Evolutionary conservation across 1,140 invertebrate species (phyloP).

Genomic region (Meloidogyne hapla): DNA sequence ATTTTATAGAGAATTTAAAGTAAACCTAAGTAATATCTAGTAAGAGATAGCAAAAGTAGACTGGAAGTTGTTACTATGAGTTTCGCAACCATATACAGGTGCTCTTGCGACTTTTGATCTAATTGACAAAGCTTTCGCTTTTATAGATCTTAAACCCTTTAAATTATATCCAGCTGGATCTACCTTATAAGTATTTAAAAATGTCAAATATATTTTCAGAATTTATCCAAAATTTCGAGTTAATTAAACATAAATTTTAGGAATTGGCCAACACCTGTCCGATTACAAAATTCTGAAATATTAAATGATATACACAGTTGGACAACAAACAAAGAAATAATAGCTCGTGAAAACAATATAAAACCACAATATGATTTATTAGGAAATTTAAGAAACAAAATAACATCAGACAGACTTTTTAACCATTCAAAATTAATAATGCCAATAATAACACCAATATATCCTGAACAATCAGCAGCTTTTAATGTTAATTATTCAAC

Average conservation of each 20-base stretch:
- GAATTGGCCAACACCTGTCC: neutral
- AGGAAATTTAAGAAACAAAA: neutral
- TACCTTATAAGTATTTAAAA: no score
- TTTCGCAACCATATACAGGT: no score
- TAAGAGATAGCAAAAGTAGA: no score
- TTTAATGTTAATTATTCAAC: conserved; percentile 4
- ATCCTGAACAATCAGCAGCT: conserved; percentile 1
- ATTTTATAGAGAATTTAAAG: no score
- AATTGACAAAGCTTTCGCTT: no score
- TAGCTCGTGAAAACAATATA: neutral
- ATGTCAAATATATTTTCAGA: no score
- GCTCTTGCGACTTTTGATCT: no score
- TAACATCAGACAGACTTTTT: neutral
- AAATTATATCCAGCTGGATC: no score
- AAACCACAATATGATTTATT: neutral
- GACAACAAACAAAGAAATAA: neutral
- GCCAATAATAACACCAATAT: neutral
- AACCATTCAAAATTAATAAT: conserved; percentile 1
- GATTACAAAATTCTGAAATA: neutral
- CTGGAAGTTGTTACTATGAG: no score
- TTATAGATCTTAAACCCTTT: no score
- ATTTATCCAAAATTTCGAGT: no score
- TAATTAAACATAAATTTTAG: neutral
- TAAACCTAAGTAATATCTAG: no score
- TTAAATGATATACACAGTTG: neutral